Conservation (phyloP, 2,113 vertebrate species). For the Strigops habroptila region DNA sequence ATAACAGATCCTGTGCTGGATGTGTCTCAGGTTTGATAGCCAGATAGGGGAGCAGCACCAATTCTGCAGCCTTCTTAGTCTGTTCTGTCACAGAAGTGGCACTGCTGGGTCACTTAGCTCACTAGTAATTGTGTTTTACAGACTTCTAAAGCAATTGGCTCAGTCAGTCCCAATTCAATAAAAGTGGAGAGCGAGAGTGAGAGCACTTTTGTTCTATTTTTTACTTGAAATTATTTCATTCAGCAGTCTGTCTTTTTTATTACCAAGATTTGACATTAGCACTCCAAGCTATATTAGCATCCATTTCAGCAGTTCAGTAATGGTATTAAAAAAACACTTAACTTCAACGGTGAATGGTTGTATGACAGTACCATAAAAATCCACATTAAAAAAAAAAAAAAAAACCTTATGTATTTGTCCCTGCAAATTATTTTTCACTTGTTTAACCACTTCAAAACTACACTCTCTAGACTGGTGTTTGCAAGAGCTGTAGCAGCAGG, state of each 20-base stretch:
- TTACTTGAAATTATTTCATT: constrained; percentile 85
- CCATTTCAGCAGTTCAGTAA: constrained; percentile 83
- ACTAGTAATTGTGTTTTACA: constrained; percentile 85
- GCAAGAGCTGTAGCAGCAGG: constrained; percentile 15
- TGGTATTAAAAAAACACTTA: constrained; percentile 90
- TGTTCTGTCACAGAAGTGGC: constrained; percentile 73
- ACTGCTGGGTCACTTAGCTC: constrained; percentile 77
- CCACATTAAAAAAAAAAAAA: constrained; percentile 81
- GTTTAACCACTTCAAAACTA: constrained; percentile 80
- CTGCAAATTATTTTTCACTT: constrained; percentile 79
- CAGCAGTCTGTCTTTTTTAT: constrained; percentile 89
- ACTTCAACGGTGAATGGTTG: constrained; percentile 83
- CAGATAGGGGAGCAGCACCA: constrained; percentile 26
- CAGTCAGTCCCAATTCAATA: constrained; percentile 86
- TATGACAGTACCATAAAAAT: constrained; percentile 85
- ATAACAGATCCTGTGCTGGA: not conserved
- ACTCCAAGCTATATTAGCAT: constrained; percentile 85
- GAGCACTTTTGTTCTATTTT: constrained; percentile 83
- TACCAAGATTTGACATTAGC: constrained; percentile 85
- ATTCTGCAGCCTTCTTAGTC: constrained; percentile 69
- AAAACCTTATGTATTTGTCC: constrained; percentile 79
- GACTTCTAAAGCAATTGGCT: constrained; percentile 83
- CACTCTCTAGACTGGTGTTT: constrained; percentile 43
- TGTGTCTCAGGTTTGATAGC: constrained; percentile 15
- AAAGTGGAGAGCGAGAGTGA: constrained; percentile 79